A percentile compares a stretch with the other conserved stretches of the same genome.
Evolutionary conservation across 2,113 vertebrate genomes (phyloP).

Genomic region (Asarcornis scutulata): DNA sequence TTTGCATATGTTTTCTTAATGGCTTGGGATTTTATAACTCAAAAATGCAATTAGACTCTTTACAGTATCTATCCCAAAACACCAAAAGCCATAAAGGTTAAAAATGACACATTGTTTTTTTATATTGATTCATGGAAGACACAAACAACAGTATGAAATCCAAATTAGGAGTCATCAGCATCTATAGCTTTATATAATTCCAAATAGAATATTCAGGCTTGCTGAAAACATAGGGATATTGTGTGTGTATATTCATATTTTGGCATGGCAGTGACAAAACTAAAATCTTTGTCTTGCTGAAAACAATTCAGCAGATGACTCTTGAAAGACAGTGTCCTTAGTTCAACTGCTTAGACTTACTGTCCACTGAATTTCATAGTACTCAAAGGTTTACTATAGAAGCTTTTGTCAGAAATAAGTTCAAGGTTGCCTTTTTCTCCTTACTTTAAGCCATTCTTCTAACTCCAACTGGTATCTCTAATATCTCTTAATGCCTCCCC

Average conservation of each 20-base stretch:
- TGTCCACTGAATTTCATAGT: slow-evolving; percentile 47
- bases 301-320: slow-evolving; percentile 5
- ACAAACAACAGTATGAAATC: not conserved
- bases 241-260: not conserved
- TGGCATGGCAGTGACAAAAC: not conserved
- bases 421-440: slow-evolving; percentile 64
- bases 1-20: not conserved
- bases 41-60: not conserved
- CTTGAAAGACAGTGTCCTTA: slow-evolving; percentile 33
- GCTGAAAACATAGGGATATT: not conserved
- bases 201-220: not conserved
- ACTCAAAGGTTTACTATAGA: slow-evolving; percentile 58
- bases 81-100: not conserved
- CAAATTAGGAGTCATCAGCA: not conserved
- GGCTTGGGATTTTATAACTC: not conserved
- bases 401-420: slow-evolving; percentile 62
- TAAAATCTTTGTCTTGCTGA: not conserved
- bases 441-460: slow-evolving; percentile 53
- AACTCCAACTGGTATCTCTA: slow-evolving; percentile 58
- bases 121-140: too few relatives aligned
- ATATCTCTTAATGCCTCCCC: slow-evolving; percentile 68
- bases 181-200: not conserved
- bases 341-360: slow-evolving; percentile 58
- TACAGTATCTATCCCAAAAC: not conserved
- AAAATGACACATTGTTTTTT: too few relatives aligned